A percentile compares a stretch with the other conserved stretches of the same genome.
These are phyloP conservation scores for Leptopilina clavipes DNA, from an alignment of 1,140 invertebrate genomes.

Conservation along the genomic window DNA sequence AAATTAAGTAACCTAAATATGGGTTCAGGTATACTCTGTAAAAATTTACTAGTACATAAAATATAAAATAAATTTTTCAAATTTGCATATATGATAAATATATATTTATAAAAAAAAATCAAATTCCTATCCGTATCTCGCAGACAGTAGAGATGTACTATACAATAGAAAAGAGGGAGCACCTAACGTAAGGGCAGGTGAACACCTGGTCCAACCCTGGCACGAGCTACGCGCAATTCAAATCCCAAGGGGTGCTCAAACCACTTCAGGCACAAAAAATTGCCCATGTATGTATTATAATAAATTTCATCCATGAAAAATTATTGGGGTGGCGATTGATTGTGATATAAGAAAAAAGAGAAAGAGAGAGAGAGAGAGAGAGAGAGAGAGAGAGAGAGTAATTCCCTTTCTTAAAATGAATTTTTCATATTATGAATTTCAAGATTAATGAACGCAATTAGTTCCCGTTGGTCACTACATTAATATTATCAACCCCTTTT, in stretches of 20 bases:
- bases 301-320: background rate
- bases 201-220: slow-evolving; percentile 60
- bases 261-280: slow-evolving; percentile 1
- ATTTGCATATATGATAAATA: background rate
- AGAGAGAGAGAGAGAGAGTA: too few relatives aligned
- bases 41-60: too few relatives aligned
- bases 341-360: background rate
- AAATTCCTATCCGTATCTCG: background rate
- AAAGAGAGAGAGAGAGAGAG: background rate
- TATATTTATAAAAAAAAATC: background rate
- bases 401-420: background rate
- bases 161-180: slow-evolving; percentile 48
- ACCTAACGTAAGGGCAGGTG: slow-evolving; percentile 62
- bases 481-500: slow-evolving; percentile 3
- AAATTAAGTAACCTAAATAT: too few relatives aligned
- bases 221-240: slow-evolving; percentile 26
- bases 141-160: background rate
- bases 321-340: background rate
- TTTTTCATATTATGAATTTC: slow-evolving; percentile 2
- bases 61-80: too few relatives aligned
- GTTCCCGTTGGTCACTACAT: slow-evolving; percentile 15
- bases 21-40: too few relatives aligned
- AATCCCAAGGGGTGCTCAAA: slow-evolving; percentile 30
- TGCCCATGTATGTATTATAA: background rate
- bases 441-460: slow-evolving; percentile 8